Percentiles rank a stretch among this genome's conserved stretches.
Conservation (phyloP, 1,140 invertebrate genomes). For the Panulirus ornatus region DNA sequence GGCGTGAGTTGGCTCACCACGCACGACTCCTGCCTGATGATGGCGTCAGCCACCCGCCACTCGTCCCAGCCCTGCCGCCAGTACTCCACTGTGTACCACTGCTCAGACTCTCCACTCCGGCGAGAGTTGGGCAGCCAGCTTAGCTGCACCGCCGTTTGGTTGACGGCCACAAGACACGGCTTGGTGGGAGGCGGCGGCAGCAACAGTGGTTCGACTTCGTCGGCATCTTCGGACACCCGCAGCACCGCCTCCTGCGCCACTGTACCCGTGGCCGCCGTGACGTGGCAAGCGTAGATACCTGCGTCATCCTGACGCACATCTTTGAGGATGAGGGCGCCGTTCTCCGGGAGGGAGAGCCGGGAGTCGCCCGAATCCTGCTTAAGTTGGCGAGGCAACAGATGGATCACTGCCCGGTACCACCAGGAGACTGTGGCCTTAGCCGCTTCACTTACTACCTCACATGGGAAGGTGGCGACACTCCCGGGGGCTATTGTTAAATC, state of each 20-base stretch:
- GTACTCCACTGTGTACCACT: conserved; percentile 59
- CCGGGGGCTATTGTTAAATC: conserved; percentile 39
- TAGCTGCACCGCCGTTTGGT: conserved; percentile 34
- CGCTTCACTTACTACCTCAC: conserved; percentile 55
- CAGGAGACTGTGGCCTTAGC: conserved; percentile 32
- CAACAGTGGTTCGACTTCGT: background rate
- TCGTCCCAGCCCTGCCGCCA: conserved; percentile 45
- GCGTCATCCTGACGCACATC: conserved; percentile 29
- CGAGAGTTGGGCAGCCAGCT: conserved; percentile 60
- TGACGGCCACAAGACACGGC: conserved; percentile 22
- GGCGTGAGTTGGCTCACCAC: conserved; percentile 28
- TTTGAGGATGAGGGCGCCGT: conserved; percentile 56
- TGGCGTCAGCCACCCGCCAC: conserved; percentile 46
- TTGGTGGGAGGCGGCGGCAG: conserved; percentile 48
- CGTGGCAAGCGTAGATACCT: conserved; percentile 41
- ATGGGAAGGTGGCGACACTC: conserved; percentile 26
- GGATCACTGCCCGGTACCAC: conserved; percentile 19
- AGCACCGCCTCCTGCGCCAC: conserved; percentile 31
- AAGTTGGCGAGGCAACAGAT: conserved; percentile 21
- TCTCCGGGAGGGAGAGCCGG: conserved; percentile 40
- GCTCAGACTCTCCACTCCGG: background rate
- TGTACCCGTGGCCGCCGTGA: conserved; percentile 24
- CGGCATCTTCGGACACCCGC: conserved; percentile 7
- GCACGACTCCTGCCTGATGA: conserved; percentile 40
- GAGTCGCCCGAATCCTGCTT: background rate